Evolutionary conservation across 2,888 invertebrate genomes (phyloP).

Genomic region (Frankliniella fusca): DNA sequence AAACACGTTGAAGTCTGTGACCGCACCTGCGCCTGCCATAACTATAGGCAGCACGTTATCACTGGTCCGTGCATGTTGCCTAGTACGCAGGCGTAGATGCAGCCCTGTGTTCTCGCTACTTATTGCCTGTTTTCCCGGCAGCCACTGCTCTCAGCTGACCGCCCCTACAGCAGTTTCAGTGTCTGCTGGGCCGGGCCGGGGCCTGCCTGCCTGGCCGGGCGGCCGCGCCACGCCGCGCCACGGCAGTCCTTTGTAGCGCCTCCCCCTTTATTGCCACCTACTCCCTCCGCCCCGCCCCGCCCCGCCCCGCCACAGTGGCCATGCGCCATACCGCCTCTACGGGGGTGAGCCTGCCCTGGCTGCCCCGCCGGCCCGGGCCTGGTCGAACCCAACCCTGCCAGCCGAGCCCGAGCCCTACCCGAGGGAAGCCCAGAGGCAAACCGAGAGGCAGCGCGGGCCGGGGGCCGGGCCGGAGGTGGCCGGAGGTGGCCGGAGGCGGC

Average conservation of each 20-base stretch:
- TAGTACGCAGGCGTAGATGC: too few relatives aligned
- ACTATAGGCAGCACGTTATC: too few relatives aligned
- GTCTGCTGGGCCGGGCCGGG: too few relatives aligned
- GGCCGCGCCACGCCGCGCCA: neutral
- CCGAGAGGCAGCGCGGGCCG: neutral
- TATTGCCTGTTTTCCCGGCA: too few relatives aligned
- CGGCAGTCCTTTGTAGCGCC: constrained; percentile 9
- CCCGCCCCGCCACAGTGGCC: neutral
- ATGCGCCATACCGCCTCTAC: neutral
- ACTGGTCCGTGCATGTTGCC: too few relatives aligned
- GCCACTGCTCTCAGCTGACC: too few relatives aligned
- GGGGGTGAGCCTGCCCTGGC: neutral
- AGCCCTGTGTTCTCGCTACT: too few relatives aligned
- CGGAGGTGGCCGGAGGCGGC: neutral
- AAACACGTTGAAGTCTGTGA: too few relatives aligned
- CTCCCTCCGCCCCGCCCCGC: neutral
- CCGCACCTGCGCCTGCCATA: too few relatives aligned
- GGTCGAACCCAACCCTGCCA: too few relatives aligned
- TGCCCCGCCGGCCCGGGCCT: neutral
- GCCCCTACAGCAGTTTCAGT: too few relatives aligned
- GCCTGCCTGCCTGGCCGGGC: too few relatives aligned
- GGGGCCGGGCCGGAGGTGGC: neutral
- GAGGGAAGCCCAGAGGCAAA: neutral
- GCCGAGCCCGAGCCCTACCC: neutral
- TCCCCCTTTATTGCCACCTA: constrained; percentile 8